These are phyloP conservation scores for Danaus chrysippus DNA, from an alignment of 2,888 invertebrate species.

Conservation along the genomic window DNA sequence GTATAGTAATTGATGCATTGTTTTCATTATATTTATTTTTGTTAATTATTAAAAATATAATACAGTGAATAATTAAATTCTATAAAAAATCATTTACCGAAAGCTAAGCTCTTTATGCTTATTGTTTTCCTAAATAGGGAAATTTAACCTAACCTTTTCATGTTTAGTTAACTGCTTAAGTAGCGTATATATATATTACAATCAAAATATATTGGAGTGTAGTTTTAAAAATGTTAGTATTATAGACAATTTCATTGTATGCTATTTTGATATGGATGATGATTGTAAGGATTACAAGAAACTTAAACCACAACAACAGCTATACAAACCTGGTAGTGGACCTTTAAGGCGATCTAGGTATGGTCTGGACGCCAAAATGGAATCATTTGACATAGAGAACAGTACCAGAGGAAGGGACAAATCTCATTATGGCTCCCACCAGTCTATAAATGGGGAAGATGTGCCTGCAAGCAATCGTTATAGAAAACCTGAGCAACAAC, in stretches of 20 bases:
- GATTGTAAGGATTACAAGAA: conserved; percentile 78
- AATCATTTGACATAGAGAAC: conserved; percentile 60
- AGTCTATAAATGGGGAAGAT: conserved; percentile 58
- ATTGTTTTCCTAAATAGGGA: conserved; percentile 39
- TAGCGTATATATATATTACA: conserved; percentile 21
- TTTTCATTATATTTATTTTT: conserved; percentile 37
- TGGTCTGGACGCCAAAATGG: conserved; percentile 78
- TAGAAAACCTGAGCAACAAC: conserved; percentile 71
- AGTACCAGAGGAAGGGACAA: conserved; percentile 50
- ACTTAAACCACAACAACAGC: conserved; percentile 83
- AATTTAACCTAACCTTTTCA: conserved; percentile 59
- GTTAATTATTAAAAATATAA: conserved; percentile 27
- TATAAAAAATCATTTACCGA: not conserved
- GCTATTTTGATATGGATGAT: conserved; percentile 75
- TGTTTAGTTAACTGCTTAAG: conserved; percentile 33
- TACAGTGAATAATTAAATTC: conserved; percentile 2
- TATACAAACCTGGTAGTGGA: conserved; percentile 88
- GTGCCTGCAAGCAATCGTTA: conserved; percentile 47
- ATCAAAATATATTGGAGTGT: conserved; percentile 22
- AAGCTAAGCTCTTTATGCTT: conserved; percentile 27
- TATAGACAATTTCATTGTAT: conserved; percentile 46
- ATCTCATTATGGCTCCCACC: conserved; percentile 64
- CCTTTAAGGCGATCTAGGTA: conserved; percentile 83
- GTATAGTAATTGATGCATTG: conserved; percentile 37
- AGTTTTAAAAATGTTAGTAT: conserved; percentile 41